Conservation (phyloP, 2,113 vertebrate species). For the Mobula birostris region DNA sequence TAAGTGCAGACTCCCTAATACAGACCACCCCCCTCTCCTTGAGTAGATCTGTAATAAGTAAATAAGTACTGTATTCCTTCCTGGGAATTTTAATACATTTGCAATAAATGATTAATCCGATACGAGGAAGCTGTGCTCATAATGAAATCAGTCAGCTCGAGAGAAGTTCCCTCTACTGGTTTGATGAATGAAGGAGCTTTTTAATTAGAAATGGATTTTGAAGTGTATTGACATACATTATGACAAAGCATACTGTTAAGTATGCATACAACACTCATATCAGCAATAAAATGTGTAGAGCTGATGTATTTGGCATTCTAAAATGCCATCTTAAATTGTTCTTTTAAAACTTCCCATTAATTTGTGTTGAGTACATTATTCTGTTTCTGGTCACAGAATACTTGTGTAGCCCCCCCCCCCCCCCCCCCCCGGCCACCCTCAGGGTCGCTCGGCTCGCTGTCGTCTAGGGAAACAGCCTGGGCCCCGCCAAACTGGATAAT, state of each 20-base stretch:
- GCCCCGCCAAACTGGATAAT: too few relatives aligned
- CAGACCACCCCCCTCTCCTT: neutral
- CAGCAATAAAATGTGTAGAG: neutral
- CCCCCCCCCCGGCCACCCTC: too few relatives aligned
- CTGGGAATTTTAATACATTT: conserved; percentile 15
- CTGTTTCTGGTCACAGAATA: neutral
- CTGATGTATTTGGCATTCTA: neutral
- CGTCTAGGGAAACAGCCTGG: too few relatives aligned
- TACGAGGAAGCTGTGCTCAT: neutral
- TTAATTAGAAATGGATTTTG: conserved; percentile 38
- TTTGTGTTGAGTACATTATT: neutral
- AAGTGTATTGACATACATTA: neutral
- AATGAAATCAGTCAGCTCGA: conserved; percentile 28
- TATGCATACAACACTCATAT: neutral
- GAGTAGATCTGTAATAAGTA: neutral
- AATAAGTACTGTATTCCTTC: neutral
- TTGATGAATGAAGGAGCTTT: conserved; percentile 20
- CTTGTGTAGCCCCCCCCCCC: too few relatives aligned
- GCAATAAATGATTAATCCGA: conserved; percentile 30
- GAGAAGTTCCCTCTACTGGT: neutral
- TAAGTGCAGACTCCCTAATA: neutral
- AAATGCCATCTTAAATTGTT: neutral
- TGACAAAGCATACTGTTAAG: neutral
- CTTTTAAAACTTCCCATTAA: neutral
- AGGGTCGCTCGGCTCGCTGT: too few relatives aligned